A percentile compares a stretch with the other conserved stretches of the same genome.
Conservation (phyloP, 2,888 invertebrate species). For the Anorthoa munda region DNA sequence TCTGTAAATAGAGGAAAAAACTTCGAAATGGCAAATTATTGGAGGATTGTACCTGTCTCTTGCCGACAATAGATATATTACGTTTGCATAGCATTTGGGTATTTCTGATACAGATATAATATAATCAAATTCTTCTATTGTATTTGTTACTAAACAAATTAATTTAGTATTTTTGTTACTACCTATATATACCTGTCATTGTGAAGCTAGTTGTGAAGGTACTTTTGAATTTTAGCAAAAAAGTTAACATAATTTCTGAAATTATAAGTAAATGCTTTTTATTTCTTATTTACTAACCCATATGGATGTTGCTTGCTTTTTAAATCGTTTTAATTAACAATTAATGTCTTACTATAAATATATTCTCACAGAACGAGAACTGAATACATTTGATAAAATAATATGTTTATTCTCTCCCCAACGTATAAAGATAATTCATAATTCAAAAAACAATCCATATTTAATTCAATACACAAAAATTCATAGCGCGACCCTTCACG, state of each 20-base stretch:
- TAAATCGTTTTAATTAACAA: too few relatives aligned
- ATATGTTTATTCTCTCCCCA: neutral
- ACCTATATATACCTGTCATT: neutral
- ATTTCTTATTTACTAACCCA: too few relatives aligned
- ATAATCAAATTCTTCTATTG: constrained; percentile 13
- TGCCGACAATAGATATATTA: constrained; percentile 52
- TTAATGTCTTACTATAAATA: too few relatives aligned
- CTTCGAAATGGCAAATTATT: constrained; percentile 64
- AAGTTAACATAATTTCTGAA: neutral
- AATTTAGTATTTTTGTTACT: neutral
- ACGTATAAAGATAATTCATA: neutral
- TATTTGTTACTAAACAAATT: constrained; percentile 1
- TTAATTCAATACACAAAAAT: constrained; percentile 65
- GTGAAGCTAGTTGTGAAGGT: neutral
- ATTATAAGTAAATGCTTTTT: too few relatives aligned
- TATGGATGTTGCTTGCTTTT: too few relatives aligned
- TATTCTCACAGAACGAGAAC: neutral
- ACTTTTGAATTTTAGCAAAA: neutral
- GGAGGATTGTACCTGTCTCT: constrained; percentile 51
- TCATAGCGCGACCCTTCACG: constrained; percentile 58
- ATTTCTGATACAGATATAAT: constrained; percentile 19
- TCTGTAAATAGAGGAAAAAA: constrained; percentile 54
- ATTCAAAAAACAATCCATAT: constrained; percentile 36
- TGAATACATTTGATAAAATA: neutral
- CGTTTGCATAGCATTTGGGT: constrained; percentile 45